These are phyloP conservation scores for Microplitis demolitor DNA, from an alignment of 1,140 invertebrate genomes.

Conservation along the genomic window DNA sequence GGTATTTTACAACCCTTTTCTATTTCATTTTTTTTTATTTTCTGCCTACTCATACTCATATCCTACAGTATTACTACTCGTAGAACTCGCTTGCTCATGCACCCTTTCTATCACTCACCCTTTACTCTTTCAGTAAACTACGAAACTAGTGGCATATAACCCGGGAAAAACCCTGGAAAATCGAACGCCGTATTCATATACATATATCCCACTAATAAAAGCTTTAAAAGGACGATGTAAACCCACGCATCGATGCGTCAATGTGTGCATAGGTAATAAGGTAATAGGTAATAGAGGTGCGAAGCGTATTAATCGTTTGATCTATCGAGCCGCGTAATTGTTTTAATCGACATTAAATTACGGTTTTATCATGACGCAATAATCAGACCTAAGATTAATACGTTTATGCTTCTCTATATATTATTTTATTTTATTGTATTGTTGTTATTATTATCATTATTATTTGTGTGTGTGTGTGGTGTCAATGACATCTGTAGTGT, in stretches of 20 bases:
- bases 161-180: constrained; percentile 61
- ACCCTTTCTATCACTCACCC: constrained; percentile 17
- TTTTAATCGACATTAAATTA: constrained; percentile 26
- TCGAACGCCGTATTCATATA: constrained; percentile 41
- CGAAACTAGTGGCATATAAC: constrained; percentile 33
- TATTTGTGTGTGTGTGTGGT: neutral
- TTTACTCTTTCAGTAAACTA: constrained; percentile 15
- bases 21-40: neutral
- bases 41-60: neutral
- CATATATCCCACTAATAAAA: neutral
- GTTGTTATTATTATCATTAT: neutral
- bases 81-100: constrained; percentile 26
- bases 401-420: constrained; percentile 17
- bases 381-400: constrained; percentile 30
- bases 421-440: too few species aligned
- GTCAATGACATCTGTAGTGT: constrained; percentile 3
- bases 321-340: constrained; percentile 48
- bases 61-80: constrained; percentile 40
- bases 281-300: constrained; percentile 2
- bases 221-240: constrained; percentile 20
- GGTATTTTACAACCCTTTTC: neutral
- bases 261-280: constrained; percentile 47
- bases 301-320: constrained; percentile 22
- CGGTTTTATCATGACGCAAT: neutral
- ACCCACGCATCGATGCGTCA: constrained; percentile 39